Percentiles rank a stretch among this genome's conserved stretches.
phyloP scores from a whole-genome alignment of 2,797 vertebrate species.

The Chloroceryle amazona region DNA sequence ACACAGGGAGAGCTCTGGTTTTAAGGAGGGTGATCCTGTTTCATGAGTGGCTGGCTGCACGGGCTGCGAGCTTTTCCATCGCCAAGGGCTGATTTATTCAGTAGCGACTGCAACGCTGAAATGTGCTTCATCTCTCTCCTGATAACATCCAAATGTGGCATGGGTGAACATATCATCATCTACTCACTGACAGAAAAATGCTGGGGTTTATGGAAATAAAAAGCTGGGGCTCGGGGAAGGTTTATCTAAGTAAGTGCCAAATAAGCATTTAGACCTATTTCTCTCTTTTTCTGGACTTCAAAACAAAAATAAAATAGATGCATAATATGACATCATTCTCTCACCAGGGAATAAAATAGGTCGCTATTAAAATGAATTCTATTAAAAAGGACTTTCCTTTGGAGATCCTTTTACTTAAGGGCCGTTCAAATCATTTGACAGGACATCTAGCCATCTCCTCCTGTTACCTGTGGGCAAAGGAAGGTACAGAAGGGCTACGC shows the following conservation, averaged over 20 bases:
- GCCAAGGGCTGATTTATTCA: conserved; percentile 52
- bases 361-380: neutral
- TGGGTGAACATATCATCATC: conserved; percentile 45
- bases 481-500: neutral
- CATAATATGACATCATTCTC: neutral
- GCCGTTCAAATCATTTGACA: neutral
- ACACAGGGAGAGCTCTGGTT: conserved; percentile 45
- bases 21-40: conserved; percentile 28
- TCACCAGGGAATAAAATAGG: neutral
- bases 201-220: conserved; percentile 49
- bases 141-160: conserved; percentile 38
- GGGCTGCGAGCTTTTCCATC: conserved; percentile 49
- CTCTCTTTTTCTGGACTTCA: neutral
- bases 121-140: conserved; percentile 46
- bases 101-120: conserved; percentile 10
- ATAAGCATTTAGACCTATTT: conserved; percentile 8
- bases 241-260: conserved; percentile 12
- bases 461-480: neutral
- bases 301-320: neutral
- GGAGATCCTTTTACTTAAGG: neutral
- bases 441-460: neutral
- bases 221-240: neutral
- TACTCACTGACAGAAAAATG: conserved; percentile 24
- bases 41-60: neutral
- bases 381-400: neutral